Conservation (phyloP, 1,140 invertebrate species). For the Pogonognathellus flavescens region DNA sequence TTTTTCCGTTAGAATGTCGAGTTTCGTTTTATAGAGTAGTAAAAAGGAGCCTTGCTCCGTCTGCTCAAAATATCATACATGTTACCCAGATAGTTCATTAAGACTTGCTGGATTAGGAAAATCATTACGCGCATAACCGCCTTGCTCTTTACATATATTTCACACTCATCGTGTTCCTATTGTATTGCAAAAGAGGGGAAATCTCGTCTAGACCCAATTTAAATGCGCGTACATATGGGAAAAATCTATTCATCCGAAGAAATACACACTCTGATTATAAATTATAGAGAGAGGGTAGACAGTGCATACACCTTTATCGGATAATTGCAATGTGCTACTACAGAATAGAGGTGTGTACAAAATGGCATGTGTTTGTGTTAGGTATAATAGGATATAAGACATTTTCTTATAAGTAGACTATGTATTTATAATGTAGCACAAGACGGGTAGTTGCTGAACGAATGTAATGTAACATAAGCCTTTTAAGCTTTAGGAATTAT, state of each 20-base stretch:
- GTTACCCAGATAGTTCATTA: conserved; percentile 42
- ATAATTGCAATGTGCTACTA: not conserved
- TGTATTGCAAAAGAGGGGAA: conserved; percentile 7
- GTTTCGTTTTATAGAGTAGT: not conserved
- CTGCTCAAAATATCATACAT: conserved; percentile 21
- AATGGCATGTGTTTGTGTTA: not conserved
- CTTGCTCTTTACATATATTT: not conserved
- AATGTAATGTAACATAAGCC: not conserved
- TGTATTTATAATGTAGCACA: not conserved
- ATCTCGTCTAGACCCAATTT: not conserved
- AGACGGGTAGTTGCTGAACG: not conserved
- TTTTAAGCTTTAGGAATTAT: conserved; percentile 22
- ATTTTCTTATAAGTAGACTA: too few species aligned
- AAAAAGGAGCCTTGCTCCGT: not conserved
- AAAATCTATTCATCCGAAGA: not conserved
- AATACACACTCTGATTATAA: not conserved
- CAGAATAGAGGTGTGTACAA: not conserved
- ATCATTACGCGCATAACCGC: conserved; percentile 17
- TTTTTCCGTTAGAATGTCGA: not conserved
- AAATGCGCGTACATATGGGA: not conserved
- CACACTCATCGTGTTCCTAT: not conserved
- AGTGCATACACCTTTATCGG: not conserved
- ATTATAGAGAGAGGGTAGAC: not conserved
- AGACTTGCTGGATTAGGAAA: not conserved
- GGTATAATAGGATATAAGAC: not conserved